phyloP scores from a whole-genome alignment of 1,140 invertebrate genomes.

The Mizuhopecten yessoensis region DNA sequence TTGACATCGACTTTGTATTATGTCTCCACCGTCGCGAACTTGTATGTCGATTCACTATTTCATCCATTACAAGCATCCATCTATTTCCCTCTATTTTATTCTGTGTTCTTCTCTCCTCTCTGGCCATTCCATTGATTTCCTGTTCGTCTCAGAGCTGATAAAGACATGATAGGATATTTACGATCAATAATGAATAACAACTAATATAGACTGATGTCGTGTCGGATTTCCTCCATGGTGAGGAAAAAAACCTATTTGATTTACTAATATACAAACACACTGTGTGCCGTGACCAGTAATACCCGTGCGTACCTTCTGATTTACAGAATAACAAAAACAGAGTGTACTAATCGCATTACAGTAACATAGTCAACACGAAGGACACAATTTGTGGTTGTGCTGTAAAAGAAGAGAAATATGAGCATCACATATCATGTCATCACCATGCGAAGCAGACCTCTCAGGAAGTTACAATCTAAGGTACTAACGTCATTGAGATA shows the following conservation, averaged over 20 bases:
- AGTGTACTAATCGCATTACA: neutral
- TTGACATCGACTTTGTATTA: too few species aligned
- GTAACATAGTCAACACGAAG: neutral
- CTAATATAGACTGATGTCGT: neutral
- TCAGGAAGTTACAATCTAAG: too few species aligned
- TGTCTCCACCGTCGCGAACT: too few species aligned
- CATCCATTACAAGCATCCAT: too few species aligned
- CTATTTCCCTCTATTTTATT: too few species aligned
- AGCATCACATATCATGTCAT: too few species aligned
- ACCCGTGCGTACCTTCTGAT: slow-evolving; percentile 5
- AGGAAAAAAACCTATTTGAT: neutral
- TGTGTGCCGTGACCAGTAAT: neutral
- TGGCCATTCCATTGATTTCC: neutral
- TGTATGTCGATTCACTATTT: too few species aligned
- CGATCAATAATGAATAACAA: neutral
- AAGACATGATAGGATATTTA: neutral
- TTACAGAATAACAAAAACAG: slow-evolving; percentile 26
- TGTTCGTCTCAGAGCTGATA: neutral
- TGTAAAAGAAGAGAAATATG: neutral
- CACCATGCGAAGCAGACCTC: too few species aligned
- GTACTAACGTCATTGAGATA: too few species aligned
- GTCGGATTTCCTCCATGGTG: neutral
- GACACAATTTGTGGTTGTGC: neutral
- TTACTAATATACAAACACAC: slow-evolving; percentile 15
- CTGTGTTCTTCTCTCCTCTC: too few species aligned